A percentile compares a stretch with the other conserved stretches of the same genome.
Conservation (phyloP, 2,888 invertebrate genomes). For the Hypomecis punctinalis region DNA sequence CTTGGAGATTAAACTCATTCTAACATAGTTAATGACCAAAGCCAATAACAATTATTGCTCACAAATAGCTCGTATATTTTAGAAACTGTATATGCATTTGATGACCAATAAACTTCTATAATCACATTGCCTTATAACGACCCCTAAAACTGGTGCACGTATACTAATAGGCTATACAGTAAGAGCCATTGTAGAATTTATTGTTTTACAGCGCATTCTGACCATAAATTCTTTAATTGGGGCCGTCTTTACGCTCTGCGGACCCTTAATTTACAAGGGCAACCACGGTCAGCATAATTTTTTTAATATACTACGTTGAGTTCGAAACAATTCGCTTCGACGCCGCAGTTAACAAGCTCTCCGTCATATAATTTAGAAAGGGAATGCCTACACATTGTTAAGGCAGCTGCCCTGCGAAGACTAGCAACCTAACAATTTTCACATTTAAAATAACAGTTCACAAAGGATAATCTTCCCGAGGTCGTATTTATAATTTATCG, state of each 20-base stretch:
- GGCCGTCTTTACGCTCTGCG: slow-evolving; percentile 68
- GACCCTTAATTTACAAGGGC: slow-evolving; percentile 80
- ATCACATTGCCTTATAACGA: slow-evolving; percentile 50
- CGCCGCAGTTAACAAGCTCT: slow-evolving; percentile 61
- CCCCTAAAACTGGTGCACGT: slow-evolving; percentile 64
- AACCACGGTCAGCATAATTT: slow-evolving; percentile 70
- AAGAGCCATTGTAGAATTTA: slow-evolving; percentile 79
- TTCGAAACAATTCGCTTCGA: slow-evolving; percentile 42
- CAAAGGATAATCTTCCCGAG: slow-evolving; percentile 53
- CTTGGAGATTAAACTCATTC: slow-evolving; percentile 7
- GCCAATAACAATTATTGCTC: slow-evolving; percentile 38
- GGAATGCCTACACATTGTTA: slow-evolving; percentile 62
- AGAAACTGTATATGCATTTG: slow-evolving; percentile 37
- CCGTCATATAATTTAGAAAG: slow-evolving; percentile 72
- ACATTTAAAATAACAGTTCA: slow-evolving; percentile 73
- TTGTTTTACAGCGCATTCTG: slow-evolving; percentile 80
- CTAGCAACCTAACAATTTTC: slow-evolving; percentile 73
- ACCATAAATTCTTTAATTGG: slow-evolving; percentile 83
- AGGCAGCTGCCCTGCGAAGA: slow-evolving; percentile 65
- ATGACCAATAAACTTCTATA: slow-evolving; percentile 45
- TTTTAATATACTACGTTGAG: slow-evolving; percentile 54
- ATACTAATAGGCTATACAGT: slow-evolving; percentile 76
- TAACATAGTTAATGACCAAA: slow-evolving; percentile 25
- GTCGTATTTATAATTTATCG: slow-evolving; percentile 62
- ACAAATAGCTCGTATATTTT: slow-evolving; percentile 42